Percentiles rank a stretch among this genome's conserved stretches.
Evolutionary conservation across 2,113 vertebrate genomes (phyloP).

Genomic region (Mastomys natalensis): DNA sequence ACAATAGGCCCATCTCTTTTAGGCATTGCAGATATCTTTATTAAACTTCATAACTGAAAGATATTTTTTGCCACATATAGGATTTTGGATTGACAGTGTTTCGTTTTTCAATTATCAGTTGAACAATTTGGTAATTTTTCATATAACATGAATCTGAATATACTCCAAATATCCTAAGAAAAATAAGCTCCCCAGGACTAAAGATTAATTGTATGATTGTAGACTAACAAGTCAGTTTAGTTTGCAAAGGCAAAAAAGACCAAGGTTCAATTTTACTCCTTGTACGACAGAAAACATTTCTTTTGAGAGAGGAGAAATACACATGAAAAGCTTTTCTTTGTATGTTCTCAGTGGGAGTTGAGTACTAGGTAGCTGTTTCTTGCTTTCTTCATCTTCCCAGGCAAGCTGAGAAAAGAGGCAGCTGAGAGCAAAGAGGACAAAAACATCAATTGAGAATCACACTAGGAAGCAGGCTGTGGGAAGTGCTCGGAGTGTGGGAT

Average conservation of each 20-base stretch:
- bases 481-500: not conserved
- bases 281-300: conserved; percentile 6
- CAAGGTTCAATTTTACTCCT: not conserved
- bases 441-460: not conserved
- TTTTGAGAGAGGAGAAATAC: not conserved
- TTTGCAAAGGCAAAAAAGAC: not conserved
- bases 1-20: not conserved
- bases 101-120: not conserved
- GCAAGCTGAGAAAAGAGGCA: not conserved
- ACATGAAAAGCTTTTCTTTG: not conserved
- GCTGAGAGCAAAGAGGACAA: not conserved
- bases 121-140: not conserved
- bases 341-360: not conserved
- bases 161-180: not conserved
- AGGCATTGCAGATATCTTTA: not conserved
- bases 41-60: conserved; percentile 1
- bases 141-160: not conserved
- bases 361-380: not conserved
- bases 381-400: not conserved
- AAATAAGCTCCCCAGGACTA: not conserved
- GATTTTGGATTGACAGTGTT: not conserved
- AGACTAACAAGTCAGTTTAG: not conserved
- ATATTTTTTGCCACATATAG: not conserved
- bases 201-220: not conserved
- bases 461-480: not conserved